These are phyloP conservation scores for Nemotelus pantherinus DNA, from an alignment of 2,888 invertebrate species.

Conservation along the genomic window DNA sequence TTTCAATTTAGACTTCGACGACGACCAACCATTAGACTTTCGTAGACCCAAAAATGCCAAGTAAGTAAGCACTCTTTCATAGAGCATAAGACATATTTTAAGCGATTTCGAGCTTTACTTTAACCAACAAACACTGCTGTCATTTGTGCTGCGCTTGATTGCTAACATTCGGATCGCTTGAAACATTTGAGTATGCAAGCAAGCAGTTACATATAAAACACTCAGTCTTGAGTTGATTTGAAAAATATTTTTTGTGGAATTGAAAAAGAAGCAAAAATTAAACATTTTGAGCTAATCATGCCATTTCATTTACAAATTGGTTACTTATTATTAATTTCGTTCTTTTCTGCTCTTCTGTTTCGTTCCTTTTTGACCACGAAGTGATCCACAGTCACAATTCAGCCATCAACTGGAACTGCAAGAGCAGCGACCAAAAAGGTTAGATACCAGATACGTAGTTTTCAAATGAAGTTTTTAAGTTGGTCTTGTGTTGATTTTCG, in stretches of 20 bases:
- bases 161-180: slow-evolving; percentile 6
- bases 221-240: too few relatives aligned
- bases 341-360: slow-evolving; percentile 29
- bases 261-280: too few relatives aligned
- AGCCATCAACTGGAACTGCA: slow-evolving; percentile 63
- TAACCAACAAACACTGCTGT: slow-evolving; percentile 39
- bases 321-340: slow-evolving; percentile 32
- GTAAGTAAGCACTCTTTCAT: slow-evolving; percentile 71
- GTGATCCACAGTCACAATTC: slow-evolving; percentile 59
- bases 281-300: too few relatives aligned
- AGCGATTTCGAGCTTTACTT: slow-evolving; percentile 41
- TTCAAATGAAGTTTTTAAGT: slow-evolving; percentile 33
- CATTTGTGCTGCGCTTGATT: slow-evolving; percentile 4
- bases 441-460: slow-evolving; percentile 58
- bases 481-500: slow-evolving; percentile 14
- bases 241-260: too few relatives aligned
- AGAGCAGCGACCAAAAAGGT: slow-evolving; percentile 63
- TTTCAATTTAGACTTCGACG: slow-evolving; percentile 69
- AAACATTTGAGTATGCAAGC: neutral
- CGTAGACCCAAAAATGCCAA: slow-evolving; percentile 87
- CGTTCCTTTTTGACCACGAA: slow-evolving; percentile 31
- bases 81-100: neutral
- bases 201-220: too few relatives aligned
- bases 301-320: too few relatives aligned
- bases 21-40: slow-evolving; percentile 63